Evolutionary conservation across 2,113 vertebrate species (phyloP).

Genomic region (Taxidea taxus): DNA sequence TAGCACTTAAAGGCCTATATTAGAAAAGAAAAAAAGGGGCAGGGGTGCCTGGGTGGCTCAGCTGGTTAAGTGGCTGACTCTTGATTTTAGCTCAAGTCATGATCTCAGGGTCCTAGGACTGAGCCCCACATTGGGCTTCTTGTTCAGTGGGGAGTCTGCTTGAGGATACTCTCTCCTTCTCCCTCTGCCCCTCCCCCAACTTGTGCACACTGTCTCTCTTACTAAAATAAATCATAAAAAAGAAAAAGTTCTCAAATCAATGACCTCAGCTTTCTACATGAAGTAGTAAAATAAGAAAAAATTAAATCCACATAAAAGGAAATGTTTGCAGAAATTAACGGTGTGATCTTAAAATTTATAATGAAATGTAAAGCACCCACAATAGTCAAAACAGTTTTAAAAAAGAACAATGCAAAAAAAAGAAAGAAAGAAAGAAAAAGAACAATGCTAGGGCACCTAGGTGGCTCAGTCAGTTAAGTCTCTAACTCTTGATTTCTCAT

Average conservation of each 20-base stretch:
- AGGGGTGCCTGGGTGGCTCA: neutral
- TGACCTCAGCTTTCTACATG: neutral
- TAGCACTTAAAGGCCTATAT: neutral
- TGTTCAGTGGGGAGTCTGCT: neutral
- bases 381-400: neutral
- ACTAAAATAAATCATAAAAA: neutral
- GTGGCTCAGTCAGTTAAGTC: neutral
- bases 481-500: neutral
- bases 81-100: neutral
- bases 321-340: neutral
- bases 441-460: neutral
- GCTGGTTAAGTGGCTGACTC: neutral
- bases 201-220: neutral
- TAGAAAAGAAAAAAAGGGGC: neutral
- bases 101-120: neutral
- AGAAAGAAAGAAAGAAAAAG: neutral
- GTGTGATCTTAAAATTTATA: neutral
- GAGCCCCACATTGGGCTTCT: neutral
- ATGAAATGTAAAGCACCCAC: neutral
- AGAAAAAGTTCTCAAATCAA: neutral
- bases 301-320: neutral
- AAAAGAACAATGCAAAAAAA: constrained; percentile 20
- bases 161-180: neutral
- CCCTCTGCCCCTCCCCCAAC: neutral
- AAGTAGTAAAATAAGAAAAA: neutral